Percentiles rank a stretch among this genome's conserved stretches.
Conservation (phyloP, 2,888 invertebrate species). For the Diadegma fenestrale region DNA sequence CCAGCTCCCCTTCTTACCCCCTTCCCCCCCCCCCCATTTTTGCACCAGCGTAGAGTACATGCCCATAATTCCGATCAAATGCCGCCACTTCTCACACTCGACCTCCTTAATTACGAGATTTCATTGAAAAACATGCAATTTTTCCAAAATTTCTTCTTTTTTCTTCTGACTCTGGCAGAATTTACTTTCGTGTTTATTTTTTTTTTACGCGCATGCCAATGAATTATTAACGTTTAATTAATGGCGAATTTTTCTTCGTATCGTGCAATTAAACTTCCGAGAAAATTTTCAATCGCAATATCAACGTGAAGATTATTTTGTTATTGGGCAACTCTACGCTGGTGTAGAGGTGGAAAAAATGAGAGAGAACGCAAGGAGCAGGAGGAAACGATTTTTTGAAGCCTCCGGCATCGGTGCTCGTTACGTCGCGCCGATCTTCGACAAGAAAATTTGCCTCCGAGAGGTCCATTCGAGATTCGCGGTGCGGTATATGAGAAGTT, state of each 20-base stretch:
- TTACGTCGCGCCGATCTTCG: conserved; percentile 72
- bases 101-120: background rate
- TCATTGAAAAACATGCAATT: background rate
- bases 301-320: background rate
- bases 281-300: background rate
- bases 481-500: background rate
- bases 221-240: background rate
- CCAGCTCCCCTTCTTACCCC: background rate
- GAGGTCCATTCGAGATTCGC: conserved; percentile 63
- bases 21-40: background rate
- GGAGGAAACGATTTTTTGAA: conserved; percentile 36
- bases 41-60: background rate
- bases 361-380: background rate
- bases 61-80: background rate
- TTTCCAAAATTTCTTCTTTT: background rate
- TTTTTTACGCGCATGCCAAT: background rate
- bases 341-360: background rate
- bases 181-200: background rate
- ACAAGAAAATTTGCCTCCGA: conserved; percentile 79
- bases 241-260: no score
- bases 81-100: background rate
- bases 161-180: background rate
- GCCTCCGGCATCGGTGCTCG: conserved; percentile 68
- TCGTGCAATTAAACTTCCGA: background rate
- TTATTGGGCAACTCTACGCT: conserved; percentile 2